phyloP scores from a whole-genome alignment of 2,113 vertebrate genomes.

The Aegotheles bennettii region DNA sequence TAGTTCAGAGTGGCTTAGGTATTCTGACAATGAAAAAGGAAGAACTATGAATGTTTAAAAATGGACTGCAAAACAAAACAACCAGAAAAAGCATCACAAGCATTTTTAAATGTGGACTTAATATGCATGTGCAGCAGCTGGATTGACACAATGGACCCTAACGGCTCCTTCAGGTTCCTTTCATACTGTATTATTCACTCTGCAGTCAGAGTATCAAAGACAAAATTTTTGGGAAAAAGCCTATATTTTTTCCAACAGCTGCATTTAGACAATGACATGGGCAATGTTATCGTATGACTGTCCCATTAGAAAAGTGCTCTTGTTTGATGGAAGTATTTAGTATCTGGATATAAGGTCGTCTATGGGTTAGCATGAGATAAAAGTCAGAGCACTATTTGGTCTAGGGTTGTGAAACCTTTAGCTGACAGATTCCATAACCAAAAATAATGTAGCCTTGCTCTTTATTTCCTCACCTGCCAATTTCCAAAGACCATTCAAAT shows the following conservation, averaged over 20 bases:
- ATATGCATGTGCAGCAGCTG: constrained; percentile 71
- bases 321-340: constrained; percentile 12
- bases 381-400: neutral
- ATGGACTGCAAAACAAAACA: constrained; percentile 8
- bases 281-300: neutral
- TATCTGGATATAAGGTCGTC: constrained; percentile 10
- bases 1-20: neutral
- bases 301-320: constrained; percentile 23
- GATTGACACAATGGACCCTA: constrained; percentile 72
- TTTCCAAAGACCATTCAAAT: neutral
- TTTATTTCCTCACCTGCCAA: constrained; percentile 10
- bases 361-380: neutral
- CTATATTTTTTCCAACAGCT: constrained; percentile 58
- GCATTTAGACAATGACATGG: constrained; percentile 49
- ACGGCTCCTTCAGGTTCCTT: constrained; percentile 75
- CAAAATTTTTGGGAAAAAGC: neutral
- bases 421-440: neutral
- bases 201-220: constrained; percentile 26
- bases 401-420: neutral
- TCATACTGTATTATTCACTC: constrained; percentile 47
- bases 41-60: constrained; percentile 10
- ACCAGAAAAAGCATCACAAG: constrained; percentile 67
- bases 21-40: constrained; percentile 6
- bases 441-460: neutral
- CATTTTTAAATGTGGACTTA: constrained; percentile 69